Evolutionary conservation across 2,888 invertebrate genomes (phyloP), one percentile per base, ranked within the genome.

Genomic region (Poecilobothrus nobilitatus): DNA sequence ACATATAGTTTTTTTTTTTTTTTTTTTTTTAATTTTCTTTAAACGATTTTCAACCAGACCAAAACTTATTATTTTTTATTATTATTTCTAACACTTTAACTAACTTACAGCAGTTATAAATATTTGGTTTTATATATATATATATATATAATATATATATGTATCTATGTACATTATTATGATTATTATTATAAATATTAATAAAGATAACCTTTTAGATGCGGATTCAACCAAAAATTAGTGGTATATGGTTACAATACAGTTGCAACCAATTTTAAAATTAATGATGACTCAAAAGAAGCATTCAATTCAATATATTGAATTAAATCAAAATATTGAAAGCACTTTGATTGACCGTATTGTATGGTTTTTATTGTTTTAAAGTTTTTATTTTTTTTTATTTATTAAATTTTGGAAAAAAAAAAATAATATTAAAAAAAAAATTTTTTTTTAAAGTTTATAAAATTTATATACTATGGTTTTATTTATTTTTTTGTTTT

Each of bases 261-360:
- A 12, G 41, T 53, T n/a, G 12, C 37, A 10, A 37, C 37, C 37
- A 37, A 37, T 37, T 10, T 37, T 37, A 1, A 10, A 12, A 12
- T 37, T 37, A 53, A 18, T 53, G 53, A 44, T 44, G 53, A 53
- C 53, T 53, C 12, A 53, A 53, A 53, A 53, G 53, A 53, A 53
- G 37, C 37, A 37, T 53, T n/a, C 53, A 53, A 18, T 53, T 18
- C 53, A 18, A 15, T 12, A 15, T 12, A 53, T 53, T 53, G 53
- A 53, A 53, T 53, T 53, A 15, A 18, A 53, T 53, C 53, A 53
- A 53, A 53, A 53, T 53, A 53, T 53, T 53, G 53, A 53, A 53
- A 53, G 9, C 53, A 15, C 27, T 27, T 53, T 53, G 53, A 53
- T 53, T 53, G 53, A 18, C 12, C 18, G 6, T 53, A 53, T 53